phyloP scores from a whole-genome alignment of 2,797 vertebrate species.

The Melanotaenia nigrans region DNA sequence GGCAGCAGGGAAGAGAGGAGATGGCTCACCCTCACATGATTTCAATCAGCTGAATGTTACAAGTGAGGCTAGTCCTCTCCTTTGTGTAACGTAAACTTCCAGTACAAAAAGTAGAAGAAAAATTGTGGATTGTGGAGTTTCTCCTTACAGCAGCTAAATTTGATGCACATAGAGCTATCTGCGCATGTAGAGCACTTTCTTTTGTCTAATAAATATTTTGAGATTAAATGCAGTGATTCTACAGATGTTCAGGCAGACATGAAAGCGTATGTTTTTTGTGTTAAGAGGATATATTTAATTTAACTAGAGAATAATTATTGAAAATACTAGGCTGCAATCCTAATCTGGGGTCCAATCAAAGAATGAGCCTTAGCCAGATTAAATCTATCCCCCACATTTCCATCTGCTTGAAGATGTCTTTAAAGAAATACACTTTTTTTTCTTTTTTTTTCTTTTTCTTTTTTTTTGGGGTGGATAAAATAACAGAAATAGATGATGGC shows the following conservation, averaged over 20 bases:
- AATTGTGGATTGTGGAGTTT: constrained; percentile 8
- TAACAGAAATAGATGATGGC: constrained; percentile 72
- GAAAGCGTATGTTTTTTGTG: constrained; percentile 77
- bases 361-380: constrained; percentile 82
- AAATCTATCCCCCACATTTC: constrained; percentile 78
- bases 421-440: constrained; percentile 82
- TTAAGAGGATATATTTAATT: constrained; percentile 85
- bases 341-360: constrained; percentile 85
- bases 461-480: constrained; percentile 48
- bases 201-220: constrained; percentile 71
- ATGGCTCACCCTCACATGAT: constrained; percentile 48
- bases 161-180: constrained; percentile 5
- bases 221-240: constrained; percentile 72
- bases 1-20: constrained; percentile 47
- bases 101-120: constrained; percentile 12
- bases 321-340: constrained; percentile 77
- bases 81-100: constrained; percentile 23
- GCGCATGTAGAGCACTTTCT: constrained; percentile 26
- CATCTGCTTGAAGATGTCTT: constrained; percentile 82
- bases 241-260: constrained; percentile 75
- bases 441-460: constrained; percentile 3
- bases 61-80: constrained; percentile 41
- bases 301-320: constrained; percentile 83
- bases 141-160: constrained; percentile 11
- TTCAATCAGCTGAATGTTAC: constrained; percentile 62